These are phyloP conservation scores for Campoplex nolae DNA, from an alignment of 2,888 invertebrate species.

Conservation along the genomic window DNA sequence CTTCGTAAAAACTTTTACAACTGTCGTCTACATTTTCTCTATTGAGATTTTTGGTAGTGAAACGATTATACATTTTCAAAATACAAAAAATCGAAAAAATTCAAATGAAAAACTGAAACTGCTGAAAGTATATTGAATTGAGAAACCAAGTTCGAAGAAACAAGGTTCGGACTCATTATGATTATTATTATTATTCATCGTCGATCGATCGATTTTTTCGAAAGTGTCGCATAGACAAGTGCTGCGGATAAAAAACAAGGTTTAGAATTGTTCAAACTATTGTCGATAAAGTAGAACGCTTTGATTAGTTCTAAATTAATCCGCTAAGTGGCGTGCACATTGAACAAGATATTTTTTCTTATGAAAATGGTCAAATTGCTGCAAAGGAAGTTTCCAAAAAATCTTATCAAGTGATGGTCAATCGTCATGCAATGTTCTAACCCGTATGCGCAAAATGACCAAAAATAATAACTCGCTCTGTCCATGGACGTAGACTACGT, in stretches of 20 bases:
- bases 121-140: too few relatives aligned
- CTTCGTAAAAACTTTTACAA: slow-evolving; percentile 20
- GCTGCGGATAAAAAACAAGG: background rate
- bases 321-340: background rate
- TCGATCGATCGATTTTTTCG: background rate
- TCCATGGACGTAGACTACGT: too few relatives aligned
- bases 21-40: background rate
- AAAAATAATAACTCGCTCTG: too few relatives aligned
- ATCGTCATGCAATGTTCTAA: background rate
- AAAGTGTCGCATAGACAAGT: background rate
- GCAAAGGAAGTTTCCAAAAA: background rate
- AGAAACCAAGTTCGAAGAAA: too few relatives aligned
- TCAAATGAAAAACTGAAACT: background rate
- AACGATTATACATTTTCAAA: background rate
- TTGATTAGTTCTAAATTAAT: background rate
- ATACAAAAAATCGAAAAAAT: background rate
- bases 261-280: background rate
- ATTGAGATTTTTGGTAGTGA: background rate
- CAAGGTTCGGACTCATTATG: background rate
- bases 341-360: background rate
- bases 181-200: background rate
- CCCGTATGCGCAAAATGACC: too few relatives aligned
- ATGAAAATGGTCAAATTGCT: background rate
- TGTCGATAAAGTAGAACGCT: background rate
- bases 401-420: background rate